Conservation (phyloP, 2,888 invertebrate species). For the Scaptomyza caliginosa region DNA sequence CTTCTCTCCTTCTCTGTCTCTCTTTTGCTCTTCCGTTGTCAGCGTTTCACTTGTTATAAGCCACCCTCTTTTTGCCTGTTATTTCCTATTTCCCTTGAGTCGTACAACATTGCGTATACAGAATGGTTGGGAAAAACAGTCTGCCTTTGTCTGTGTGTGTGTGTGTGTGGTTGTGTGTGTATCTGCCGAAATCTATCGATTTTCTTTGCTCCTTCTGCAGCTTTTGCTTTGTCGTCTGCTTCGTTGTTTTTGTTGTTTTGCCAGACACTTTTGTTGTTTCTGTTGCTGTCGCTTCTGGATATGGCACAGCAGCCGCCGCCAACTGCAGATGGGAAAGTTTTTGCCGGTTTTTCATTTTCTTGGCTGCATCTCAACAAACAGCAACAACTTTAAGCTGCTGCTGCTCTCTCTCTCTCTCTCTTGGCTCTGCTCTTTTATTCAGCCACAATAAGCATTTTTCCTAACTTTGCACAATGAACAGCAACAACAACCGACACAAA, state of each 20-base stretch:
- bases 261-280: constrained; percentile 39
- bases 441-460: constrained; percentile 28
- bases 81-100: background rate
- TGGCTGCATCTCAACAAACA: constrained; percentile 10
- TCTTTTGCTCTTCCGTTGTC: background rate
- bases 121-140: constrained; percentile 33
- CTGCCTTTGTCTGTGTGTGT: constrained; percentile 11
- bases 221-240: constrained; percentile 27
- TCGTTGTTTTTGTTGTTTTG: constrained; percentile 29
- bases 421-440: background rate
- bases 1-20: background rate
- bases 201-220: constrained; percentile 67
- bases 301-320: constrained; percentile 49
- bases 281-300: constrained; percentile 50
- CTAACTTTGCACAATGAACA: constrained; percentile 27
- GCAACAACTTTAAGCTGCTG: constrained; percentile 9
- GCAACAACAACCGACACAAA: background rate
- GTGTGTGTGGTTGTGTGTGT: constrained; percentile 44
- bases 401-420: no score
- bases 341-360: constrained; percentile 39
- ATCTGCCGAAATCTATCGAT: constrained; percentile 73
- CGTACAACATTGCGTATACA: constrained; percentile 59
- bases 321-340: constrained; percentile 54
- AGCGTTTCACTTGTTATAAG: background rate
- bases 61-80: background rate